phyloP scores from a whole-genome alignment of 1,140 invertebrate genomes.

The Drosophila simulans region DNA sequence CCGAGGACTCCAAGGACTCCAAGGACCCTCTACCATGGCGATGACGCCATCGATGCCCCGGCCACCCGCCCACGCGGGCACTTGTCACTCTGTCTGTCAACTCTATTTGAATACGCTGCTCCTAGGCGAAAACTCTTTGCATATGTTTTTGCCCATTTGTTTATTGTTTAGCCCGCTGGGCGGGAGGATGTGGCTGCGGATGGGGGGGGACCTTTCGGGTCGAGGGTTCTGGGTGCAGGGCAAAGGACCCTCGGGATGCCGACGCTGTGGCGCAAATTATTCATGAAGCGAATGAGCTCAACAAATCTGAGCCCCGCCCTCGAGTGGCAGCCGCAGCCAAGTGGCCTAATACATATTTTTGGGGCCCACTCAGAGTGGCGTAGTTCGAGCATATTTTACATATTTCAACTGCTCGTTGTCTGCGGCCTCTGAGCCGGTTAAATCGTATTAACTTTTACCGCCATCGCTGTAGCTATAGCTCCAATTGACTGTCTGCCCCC shows the following conservation, averaged over 20 bases:
- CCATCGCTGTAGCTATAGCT: constrained; percentile 10
- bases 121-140: constrained; percentile 52
- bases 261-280: constrained; percentile 79
- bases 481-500: constrained; percentile 47
- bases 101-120: constrained; percentile 68
- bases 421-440: constrained; percentile 72
- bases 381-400: constrained; percentile 67
- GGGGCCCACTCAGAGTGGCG: constrained; percentile 54
- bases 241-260: constrained; percentile 37
- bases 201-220: not conserved
- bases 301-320: constrained; percentile 66
- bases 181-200: too few relatives aligned
- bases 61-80: constrained; percentile 33
- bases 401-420: constrained; percentile 58
- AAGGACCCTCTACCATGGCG: constrained; percentile 9
- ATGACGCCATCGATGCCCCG: constrained; percentile 68
- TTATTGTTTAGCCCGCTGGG: constrained; percentile 62
- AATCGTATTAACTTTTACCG: constrained; percentile 81
- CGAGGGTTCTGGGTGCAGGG: not conserved
- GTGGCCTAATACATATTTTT: constrained; percentile 82
- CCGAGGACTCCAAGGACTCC: constrained; percentile 7
- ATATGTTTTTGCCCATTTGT: constrained; percentile 80
- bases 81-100: constrained; percentile 65
- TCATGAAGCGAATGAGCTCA: constrained; percentile 81
- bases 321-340: constrained; percentile 49